Evolutionary conservation across 2,888 invertebrate genomes (phyloP), one percentile per base, ranked within the genome.

Genomic region (Napeogenes sylphis): DNA sequence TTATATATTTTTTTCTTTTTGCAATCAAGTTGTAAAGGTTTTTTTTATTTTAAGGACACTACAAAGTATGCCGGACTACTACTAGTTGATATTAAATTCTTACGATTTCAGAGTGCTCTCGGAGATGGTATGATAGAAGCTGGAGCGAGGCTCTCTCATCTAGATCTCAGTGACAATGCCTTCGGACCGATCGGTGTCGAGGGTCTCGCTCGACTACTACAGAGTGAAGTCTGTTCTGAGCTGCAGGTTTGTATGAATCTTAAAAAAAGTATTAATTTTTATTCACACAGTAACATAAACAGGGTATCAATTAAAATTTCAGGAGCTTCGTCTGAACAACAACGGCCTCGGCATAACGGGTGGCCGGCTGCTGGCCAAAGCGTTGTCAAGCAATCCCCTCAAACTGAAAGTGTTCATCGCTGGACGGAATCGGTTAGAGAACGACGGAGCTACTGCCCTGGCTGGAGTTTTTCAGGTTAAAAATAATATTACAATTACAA

Each of bases 101-200:
- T 45, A 42, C n/a, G 33, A 33, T 67, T 63, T 0, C 79, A 91
- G 91, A 84, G 81, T 55, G 90, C 90, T 63, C 91, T 99, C 0
- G 96, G 98, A 0, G 92, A 92, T 56, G 98, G 97, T 0, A 92
- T 99, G 74, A 95, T 96, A 62, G 77, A 87, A 4, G 96, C 98
- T 0, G 94, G 94, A 0, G 96, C 97, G 0, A 91, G 93, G 2
- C 92, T 99, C 0, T 93, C 94, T 0, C 95, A 96, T 61, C 84
- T 99, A 10, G 98, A 99, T 78, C 92, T 99, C 8, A 98, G 98
- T 81, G 99, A 99, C 85, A 99, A 99, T 84, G 99, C 99, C 0
- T 95, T 99, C 72, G 99, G 99, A 0, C 98, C 99, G 0, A 96
- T 98, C 71, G 99, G 98, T 35, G 96, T 98, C 55, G 93, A 95